Evolutionary conservation across 2,888 invertebrate species (phyloP).

Genomic region (Cybosia mesomella): DNA sequence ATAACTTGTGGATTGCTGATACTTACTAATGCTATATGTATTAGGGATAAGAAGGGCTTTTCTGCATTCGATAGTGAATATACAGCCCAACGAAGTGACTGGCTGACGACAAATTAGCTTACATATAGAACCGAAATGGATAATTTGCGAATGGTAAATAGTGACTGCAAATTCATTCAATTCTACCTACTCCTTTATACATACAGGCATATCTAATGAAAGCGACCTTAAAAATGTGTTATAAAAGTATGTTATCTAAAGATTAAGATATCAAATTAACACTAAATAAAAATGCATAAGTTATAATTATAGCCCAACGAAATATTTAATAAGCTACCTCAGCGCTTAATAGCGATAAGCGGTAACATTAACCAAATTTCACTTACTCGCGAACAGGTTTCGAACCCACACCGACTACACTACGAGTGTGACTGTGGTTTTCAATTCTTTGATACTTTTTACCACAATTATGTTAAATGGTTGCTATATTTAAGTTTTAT

Average conservation of each 20-base stretch:
- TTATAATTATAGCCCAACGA: conserved; percentile 47
- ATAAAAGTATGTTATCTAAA: conserved; percentile 33
- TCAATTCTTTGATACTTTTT: conserved; percentile 37
- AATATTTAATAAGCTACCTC: conserved; percentile 56
- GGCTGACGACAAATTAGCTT: too few species aligned
- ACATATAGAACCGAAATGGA: too few species aligned
- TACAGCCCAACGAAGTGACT: too few species aligned
- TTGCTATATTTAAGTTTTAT: conserved; percentile 26
- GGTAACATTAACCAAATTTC: conserved; percentile 60
- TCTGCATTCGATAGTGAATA: too few species aligned
- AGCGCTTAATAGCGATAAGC: conserved; percentile 51
- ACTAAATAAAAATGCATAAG: conserved; percentile 52
- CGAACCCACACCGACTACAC: conserved; percentile 14
- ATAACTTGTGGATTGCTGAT: too few species aligned
- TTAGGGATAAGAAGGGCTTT: too few species aligned
- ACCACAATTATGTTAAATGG: conserved; percentile 28
- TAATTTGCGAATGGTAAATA: too few species aligned
- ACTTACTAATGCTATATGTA: too few species aligned
- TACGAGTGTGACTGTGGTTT: conserved; percentile 28
- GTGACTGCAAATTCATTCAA: background rate
- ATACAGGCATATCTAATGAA: background rate
- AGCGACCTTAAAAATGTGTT: conserved; percentile 14
- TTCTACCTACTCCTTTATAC: background rate
- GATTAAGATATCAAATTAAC: conserved; percentile 63
- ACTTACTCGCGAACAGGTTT: conserved; percentile 51